phyloP scores from a whole-genome alignment of 2,888 invertebrate species.

The Trachelus iudaicus region DNA sequence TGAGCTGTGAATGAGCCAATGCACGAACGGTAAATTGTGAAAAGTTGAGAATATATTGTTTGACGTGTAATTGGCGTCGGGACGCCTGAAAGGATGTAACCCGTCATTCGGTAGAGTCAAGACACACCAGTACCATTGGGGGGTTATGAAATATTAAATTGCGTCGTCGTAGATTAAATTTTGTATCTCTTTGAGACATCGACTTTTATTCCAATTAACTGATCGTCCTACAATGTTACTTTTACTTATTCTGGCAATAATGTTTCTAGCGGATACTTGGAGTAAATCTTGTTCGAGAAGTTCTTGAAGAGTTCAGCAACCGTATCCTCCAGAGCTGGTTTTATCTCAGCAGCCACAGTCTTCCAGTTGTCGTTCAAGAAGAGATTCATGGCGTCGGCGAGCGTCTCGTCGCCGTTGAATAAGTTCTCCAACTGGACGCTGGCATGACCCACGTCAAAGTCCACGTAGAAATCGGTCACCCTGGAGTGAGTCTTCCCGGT shows the following conservation, averaged over 20 bases:
- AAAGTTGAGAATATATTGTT: background rate
- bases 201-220: constrained; percentile 10
- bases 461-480: constrained; percentile 74
- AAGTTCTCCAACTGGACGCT: constrained; percentile 76
- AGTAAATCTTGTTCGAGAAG: constrained; percentile 72
- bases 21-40: background rate
- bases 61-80: background rate
- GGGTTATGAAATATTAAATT: background rate
- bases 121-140: background rate
- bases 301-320: constrained; percentile 70
- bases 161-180: background rate
- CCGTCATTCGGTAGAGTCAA: background rate
- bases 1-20: too few species aligned
- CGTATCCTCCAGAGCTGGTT: constrained; percentile 76
- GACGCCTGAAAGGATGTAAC: background rate
- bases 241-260: constrained; percentile 65
- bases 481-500: constrained; percentile 66
- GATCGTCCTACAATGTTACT: background rate
- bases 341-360: constrained; percentile 76
- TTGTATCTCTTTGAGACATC: constrained; percentile 37
- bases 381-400: constrained; percentile 78
- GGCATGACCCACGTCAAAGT: constrained; percentile 75
- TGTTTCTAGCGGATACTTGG: constrained; percentile 70
- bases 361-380: constrained; percentile 85
- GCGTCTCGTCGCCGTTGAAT: constrained; percentile 74